phyloP scores from a whole-genome alignment of 2,888 invertebrate genomes.

The Nematopogon swammerdamellus region DNA sequence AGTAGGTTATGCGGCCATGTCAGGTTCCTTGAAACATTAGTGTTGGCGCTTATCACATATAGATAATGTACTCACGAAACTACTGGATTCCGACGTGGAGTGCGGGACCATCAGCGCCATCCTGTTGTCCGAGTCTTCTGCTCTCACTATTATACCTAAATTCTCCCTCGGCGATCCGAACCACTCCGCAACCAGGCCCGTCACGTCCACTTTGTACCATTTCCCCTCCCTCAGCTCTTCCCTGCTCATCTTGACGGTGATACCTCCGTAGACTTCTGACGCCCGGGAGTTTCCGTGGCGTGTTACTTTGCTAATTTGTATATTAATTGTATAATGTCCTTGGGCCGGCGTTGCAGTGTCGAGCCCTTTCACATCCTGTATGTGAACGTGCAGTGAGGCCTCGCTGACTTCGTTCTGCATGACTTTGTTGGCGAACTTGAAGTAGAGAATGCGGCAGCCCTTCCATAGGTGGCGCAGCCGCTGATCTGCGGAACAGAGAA shows the following conservation, averaged over 20 bases:
- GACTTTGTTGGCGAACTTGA: conserved; percentile 68
- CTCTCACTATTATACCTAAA: conserved; percentile 74
- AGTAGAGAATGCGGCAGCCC: conserved; percentile 66
- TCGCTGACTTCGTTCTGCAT: conserved; percentile 66
- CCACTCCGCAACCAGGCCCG: conserved; percentile 73
- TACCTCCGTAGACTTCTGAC: conserved; percentile 34
- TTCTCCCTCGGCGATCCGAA: conserved; percentile 70
- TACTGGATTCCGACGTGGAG: conserved; percentile 55
- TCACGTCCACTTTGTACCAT: conserved; percentile 75
- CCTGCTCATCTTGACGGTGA: conserved; percentile 44
- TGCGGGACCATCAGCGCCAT: conserved; percentile 68
- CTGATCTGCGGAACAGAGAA: conserved; percentile 56
- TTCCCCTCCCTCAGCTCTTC: conserved; percentile 53
- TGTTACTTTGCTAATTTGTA: conserved; percentile 42
- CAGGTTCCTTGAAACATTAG: too few relatives aligned
- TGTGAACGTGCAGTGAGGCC: conserved; percentile 67
- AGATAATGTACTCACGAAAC: conserved; percentile 39
- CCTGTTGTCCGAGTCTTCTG: conserved; percentile 57
- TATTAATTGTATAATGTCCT: conserved; percentile 26
- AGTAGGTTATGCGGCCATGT: too few relatives aligned
- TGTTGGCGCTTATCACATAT: too few relatives aligned
- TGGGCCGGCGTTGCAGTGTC: conserved; percentile 35
- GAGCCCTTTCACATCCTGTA: conserved; percentile 44
- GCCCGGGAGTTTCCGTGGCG: conserved; percentile 34
- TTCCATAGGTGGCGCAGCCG: conserved; percentile 65